These are phyloP conservation scores for Thalpophila matura DNA, from an alignment of 2,888 invertebrate species.

Conservation along the genomic window DNA sequence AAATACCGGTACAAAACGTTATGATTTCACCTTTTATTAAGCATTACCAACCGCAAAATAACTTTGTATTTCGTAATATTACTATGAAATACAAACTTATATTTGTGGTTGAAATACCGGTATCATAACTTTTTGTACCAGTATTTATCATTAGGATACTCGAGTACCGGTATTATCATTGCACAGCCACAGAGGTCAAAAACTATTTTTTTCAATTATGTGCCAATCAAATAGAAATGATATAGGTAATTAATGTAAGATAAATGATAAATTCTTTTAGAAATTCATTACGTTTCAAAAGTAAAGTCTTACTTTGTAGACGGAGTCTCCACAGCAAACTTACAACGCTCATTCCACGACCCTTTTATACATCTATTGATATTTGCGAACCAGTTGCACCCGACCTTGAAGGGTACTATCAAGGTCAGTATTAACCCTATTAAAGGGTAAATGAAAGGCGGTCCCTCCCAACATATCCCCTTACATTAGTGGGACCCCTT, in stretches of 20 bases:
- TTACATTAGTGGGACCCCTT: slow-evolving; percentile 14
- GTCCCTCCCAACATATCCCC: not conserved
- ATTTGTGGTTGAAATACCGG: no score
- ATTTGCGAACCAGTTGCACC: slow-evolving; percentile 1
- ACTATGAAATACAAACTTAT: no score
- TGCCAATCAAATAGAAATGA: not conserved
- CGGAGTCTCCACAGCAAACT: not conserved
- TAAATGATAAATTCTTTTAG: not conserved
- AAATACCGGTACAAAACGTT: not conserved
- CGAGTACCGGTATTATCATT: no score
- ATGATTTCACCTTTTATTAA: not conserved
- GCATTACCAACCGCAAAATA: not conserved
- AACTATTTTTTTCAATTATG: slow-evolving; percentile 9
- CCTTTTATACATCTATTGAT: slow-evolving; percentile 20
- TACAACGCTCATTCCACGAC: not conserved
- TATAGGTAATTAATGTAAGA: no score
- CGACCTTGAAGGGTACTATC: slow-evolving; percentile 32
- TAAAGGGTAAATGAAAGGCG: no score
- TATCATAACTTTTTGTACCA: no score
- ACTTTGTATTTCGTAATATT: not conserved
- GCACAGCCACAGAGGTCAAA: not conserved
- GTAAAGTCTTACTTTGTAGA: no score
- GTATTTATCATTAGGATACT: no score
- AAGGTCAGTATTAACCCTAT: slow-evolving; percentile 31
- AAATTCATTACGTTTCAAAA: not conserved